Conservation (phyloP, 2,113 vertebrate species). For the Alouatta palliata region DNA sequence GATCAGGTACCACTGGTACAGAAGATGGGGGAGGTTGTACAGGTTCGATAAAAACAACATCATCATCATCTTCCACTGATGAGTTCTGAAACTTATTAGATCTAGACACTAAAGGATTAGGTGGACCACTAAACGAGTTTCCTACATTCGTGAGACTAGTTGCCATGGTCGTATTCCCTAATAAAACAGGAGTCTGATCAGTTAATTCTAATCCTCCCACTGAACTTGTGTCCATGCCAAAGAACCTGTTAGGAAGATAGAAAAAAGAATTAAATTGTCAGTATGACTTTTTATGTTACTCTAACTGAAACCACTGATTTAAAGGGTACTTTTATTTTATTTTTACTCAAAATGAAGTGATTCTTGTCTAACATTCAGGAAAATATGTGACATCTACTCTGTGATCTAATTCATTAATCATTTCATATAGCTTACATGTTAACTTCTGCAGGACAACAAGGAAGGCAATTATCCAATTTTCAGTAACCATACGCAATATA, state of each 20-base stretch:
- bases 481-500: not conserved
- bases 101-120: conserved; percentile 85
- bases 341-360: not conserved
- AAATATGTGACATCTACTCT: not conserved
- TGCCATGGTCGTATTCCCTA: conserved; percentile 89
- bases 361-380: not conserved
- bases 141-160: conserved; percentile 90
- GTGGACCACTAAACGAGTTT: conserved; percentile 86
- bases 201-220: conserved; percentile 87
- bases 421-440: not conserved
- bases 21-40: conserved; percentile 83
- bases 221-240: conserved; percentile 91
- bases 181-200: conserved; percentile 81
- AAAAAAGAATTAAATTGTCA: conserved; percentile 73
- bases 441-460: not conserved
- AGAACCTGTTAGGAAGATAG: conserved; percentile 78
- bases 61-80: conserved; percentile 90
- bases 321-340: not conserved
- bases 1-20: conserved; percentile 79
- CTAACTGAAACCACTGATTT: not conserved
- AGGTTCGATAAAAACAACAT: conserved; percentile 95
- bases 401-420: not conserved
- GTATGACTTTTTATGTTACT: conserved; percentile 18
- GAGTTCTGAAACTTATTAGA: conserved; percentile 85
- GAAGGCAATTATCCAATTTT: not conserved